Conservation (phyloP, 2,797 vertebrate species). For the Zalophus californianus region DNA sequence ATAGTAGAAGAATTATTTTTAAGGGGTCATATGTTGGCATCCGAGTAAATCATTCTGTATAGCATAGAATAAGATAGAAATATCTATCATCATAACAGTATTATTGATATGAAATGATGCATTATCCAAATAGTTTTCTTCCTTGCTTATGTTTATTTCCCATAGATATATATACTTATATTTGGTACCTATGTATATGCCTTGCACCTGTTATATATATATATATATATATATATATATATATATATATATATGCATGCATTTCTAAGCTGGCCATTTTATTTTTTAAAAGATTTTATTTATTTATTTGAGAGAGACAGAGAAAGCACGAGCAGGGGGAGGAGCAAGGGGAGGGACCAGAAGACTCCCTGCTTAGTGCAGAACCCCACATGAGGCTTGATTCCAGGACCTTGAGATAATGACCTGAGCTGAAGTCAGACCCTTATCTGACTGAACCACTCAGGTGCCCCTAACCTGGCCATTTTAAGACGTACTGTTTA, state of each 20-base stretch:
- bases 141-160: neutral
- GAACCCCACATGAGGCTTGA: neutral
- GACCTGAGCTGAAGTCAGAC: neutral
- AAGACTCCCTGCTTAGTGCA: neutral
- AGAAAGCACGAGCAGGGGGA: neutral
- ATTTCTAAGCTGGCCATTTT: neutral
- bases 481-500: neutral
- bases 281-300: neutral
- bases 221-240: too few species aligned
- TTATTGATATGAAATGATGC: neutral
- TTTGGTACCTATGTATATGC: neutral
- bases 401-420: neutral
- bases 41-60: neutral
- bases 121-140: neutral
- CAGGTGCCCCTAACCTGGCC: neutral
- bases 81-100: neutral
- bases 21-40: neutral
- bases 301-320: neutral
- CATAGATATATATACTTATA: neutral
- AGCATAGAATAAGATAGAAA: neutral
- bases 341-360: neutral
- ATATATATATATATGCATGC: neutral
- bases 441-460: neutral
- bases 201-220: neutral
- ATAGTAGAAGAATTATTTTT: neutral